These are phyloP conservation scores for Aptenodytes patagonicus DNA, from an alignment of 2,113 vertebrate genomes.

Conservation along the genomic window DNA sequence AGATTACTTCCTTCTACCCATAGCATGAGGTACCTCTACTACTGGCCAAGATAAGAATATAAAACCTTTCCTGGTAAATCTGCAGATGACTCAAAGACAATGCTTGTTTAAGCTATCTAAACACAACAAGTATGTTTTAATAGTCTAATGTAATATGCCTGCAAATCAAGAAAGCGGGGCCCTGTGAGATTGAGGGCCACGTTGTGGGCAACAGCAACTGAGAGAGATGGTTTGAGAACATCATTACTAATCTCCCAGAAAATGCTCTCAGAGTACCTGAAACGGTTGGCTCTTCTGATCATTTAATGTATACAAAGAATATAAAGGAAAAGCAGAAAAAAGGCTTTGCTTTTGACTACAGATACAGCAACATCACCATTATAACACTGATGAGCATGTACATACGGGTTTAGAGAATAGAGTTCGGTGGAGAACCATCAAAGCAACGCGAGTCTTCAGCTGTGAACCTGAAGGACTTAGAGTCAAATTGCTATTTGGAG, in stretches of 20 bases:
- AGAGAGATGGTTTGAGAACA: not conserved
- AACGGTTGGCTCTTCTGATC: not conserved
- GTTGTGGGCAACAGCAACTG: not conserved
- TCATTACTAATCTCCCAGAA: not conserved
- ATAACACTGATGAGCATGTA: rapidly evolving
- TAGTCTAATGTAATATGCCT: not conserved
- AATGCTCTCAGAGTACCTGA: not conserved
- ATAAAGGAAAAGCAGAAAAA: not conserved
- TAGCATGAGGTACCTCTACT: not conserved
- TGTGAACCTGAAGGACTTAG: not conserved
- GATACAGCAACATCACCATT: not conserved
- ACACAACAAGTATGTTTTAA: not conserved
- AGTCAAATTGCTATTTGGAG: not conserved
- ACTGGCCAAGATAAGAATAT: not conserved
- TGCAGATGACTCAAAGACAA: not conserved
- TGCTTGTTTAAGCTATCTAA: not conserved
- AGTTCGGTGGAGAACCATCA: not conserved
- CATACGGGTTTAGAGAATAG: not conserved
- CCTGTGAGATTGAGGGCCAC: not conserved
- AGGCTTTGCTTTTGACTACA: not conserved
- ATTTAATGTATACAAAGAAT: not conserved
- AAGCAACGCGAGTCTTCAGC: not conserved
- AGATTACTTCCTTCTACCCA: conserved; percentile 12
- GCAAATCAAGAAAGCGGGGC: not conserved
- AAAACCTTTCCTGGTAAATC: not conserved